Conservation (phyloP, 1,140 invertebrate species). For the Lepidurus apus region DNA sequence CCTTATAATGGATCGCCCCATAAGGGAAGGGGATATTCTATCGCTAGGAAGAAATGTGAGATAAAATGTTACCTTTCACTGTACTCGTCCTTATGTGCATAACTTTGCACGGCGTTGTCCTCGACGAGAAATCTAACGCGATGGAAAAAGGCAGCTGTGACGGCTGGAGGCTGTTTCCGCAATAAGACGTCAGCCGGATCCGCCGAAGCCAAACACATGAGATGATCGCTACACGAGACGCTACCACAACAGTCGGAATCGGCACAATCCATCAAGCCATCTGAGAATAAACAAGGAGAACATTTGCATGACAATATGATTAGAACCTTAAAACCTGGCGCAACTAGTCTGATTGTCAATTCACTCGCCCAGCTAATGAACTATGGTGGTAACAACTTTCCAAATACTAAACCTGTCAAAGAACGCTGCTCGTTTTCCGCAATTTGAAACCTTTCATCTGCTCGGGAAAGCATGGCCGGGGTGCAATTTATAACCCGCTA, state of each 20-base stretch:
- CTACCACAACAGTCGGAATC: constrained; percentile 89
- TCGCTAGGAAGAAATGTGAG: neutral
- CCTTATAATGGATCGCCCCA: neutral
- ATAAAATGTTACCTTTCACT: constrained; percentile 83
- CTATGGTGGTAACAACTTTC: too few relatives aligned
- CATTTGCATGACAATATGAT: too few relatives aligned
- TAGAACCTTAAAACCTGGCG: too few relatives aligned
- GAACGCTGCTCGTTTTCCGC: too few relatives aligned
- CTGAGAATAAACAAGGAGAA: constrained; percentile 50
- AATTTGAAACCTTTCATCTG: too few relatives aligned
- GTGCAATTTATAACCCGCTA: too few relatives aligned
- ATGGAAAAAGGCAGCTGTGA: constrained; percentile 95
- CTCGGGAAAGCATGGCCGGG: too few relatives aligned
- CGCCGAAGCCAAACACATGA: constrained; percentile 89
- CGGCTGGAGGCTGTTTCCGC: constrained; percentile 88
- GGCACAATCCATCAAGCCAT: constrained; percentile 95
- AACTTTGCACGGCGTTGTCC: constrained; percentile 96
- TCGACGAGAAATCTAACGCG: constrained; percentile 97
- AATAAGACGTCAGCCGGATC: constrained; percentile 92
- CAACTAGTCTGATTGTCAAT: too few relatives aligned
- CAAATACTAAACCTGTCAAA: too few relatives aligned
- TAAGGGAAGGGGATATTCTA: neutral
- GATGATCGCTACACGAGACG: constrained; percentile 73
- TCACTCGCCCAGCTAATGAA: too few relatives aligned
- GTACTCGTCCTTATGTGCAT: constrained; percentile 93